Evolutionary conservation across 2,113 vertebrate species (phyloP), one percentile per base, ranked within the genome.

Genomic region (Mormoops blainvillei): DNA sequence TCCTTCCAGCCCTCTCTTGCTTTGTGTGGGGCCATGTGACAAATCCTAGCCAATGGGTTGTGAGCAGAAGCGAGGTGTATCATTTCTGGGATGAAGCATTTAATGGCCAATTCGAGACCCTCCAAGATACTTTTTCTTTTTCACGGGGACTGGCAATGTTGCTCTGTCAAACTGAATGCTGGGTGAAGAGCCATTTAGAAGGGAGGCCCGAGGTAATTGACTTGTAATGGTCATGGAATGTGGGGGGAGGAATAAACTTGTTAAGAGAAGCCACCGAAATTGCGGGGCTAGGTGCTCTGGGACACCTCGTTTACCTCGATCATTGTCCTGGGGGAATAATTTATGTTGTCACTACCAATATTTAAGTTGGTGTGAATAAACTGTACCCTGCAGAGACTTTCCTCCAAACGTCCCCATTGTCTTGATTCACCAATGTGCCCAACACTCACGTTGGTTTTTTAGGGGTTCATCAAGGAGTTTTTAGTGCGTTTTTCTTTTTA

Each of bases 51-150:
- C 76, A 73, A 41, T 38, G 67, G n/a, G 31, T 48, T 61, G 7
- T 58, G 52, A 58, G 18, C 16, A 24, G 61, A 85, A 48, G n/a
- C 45, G 84, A 45, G 6, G 43, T 20, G 16, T 48, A 48, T 26
- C 43, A 50, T 68, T 82, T 93, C 45, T 71, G 74, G 45, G 24
- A 48, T 85, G 54, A 58, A 91, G 43, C 45, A 78, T 14, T 73
- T 67, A 41, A 58, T 92, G 67, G 31, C 26, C 14, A 36, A 28
- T 52, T 22, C 10, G 43, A 78, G 22, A 67, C 7, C 24, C 7
- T 81, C 31, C 1, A 20, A 33, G 4, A 14, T 26, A 68, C 76
- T 54, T 63, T 85, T 70, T 20, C 6, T 28, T 71, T 24, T 81
- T 20, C 4, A 7, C 8, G 26, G 26, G 43, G 22, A 50, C 67